Evolutionary conservation across 2,888 invertebrate species (phyloP).

Genomic region (Tipula lateralis): DNA sequence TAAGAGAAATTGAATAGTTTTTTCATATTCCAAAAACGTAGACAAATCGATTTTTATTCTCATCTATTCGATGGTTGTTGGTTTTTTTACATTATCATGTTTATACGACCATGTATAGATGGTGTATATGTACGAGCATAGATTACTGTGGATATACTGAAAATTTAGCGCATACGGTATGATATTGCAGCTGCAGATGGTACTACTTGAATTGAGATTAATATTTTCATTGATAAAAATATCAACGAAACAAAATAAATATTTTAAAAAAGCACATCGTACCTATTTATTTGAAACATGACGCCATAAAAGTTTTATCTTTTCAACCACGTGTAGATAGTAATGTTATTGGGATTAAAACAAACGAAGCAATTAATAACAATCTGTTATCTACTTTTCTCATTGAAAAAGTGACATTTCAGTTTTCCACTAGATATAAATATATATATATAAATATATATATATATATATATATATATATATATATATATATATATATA

Average conservation of each 20-base stretch:
- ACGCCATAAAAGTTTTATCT: too few relatives aligned
- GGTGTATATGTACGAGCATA: too few relatives aligned
- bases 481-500: too few relatives aligned
- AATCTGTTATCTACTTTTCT: background rate
- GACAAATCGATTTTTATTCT: conserved; percentile 1
- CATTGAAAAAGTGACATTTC: background rate
- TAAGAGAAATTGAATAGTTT: too few relatives aligned
- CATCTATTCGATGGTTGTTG: background rate
- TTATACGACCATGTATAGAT: background rate
- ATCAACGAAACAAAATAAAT: background rate
- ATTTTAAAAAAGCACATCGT: too few relatives aligned
- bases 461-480: too few relatives aligned
- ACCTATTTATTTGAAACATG: too few relatives aligned
- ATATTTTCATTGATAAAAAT: background rate
- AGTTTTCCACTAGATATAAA: background rate
- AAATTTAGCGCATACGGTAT: background rate
- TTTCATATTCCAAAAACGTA: background rate
- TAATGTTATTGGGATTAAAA: background rate
- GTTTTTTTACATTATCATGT: background rate
- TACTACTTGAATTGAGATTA: background rate
- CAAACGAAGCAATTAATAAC: background rate
- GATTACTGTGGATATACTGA: background rate
- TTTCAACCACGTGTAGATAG: background rate
- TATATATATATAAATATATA: too few relatives aligned
- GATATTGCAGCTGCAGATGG: background rate